Base-by-base conservation (phyloP, 2,113 vertebrate genomes). In the Xiphophorus couchianus region DNA sequence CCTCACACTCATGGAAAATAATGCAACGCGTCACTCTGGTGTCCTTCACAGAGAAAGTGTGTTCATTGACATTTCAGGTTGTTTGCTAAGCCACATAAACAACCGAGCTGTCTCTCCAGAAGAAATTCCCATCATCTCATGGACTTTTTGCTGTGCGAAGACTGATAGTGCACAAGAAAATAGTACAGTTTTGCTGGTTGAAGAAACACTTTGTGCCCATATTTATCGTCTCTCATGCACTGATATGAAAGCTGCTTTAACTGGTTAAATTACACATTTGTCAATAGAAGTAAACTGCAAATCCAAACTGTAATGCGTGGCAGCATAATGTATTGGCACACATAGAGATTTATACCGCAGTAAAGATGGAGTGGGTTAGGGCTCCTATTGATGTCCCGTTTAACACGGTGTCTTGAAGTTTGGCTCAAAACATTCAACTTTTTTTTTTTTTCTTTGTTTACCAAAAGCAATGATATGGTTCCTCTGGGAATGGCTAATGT, bases 41-140 rank as follows among this genome's bases (percentile, higher is more conserved):
- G 94, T 92, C 94, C 94, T 94, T 94, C 93, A 93, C 84, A 78
- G 87, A 87, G 74, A 71, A 88, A 92, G 91, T 93, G 85, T 77
- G 81, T 81, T 84, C 85, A 84, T 69, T 93, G 93, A 93, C 91
- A 94, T 94, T 94, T 91, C 90, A 89, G 85, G 75, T 85, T 89
- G 88, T 93, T 89, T 93, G 90, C 88, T 88, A 90, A 72, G 74
- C 80, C 75, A 78, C 84, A 84, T 82, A 85, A 93, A 90, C 86
- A 84, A 66, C 67, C 73, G 28, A 88, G 74, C 78, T 25, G 33
- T 73, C 80, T 85, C 80, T 84, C 65, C 1, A 2, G 69, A 81
- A 87, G 84, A 92, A 89, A 88, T 88, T 71, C 77, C 74, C 63
- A 73, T 81, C 83, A 82, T 86, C 72, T 78, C 80, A 78, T 28